Evolutionary conservation across 2,888 invertebrate genomes (phyloP), one percentile per base, ranked within the genome.

Genomic region (Cephus rjabovi): DNA sequence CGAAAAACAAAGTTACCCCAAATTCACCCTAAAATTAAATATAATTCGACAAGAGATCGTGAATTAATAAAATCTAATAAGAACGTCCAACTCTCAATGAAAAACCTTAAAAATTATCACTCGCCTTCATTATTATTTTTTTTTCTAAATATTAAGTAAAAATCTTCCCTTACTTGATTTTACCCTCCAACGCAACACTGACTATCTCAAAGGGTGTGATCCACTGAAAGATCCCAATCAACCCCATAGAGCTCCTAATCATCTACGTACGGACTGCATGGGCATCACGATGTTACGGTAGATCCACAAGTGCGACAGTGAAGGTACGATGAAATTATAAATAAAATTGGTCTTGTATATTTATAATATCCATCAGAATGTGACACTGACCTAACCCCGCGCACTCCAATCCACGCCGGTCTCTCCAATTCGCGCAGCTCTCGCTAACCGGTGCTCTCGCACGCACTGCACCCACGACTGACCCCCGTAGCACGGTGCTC

Each of bases 381-480:
- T 75, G 79, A 83, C 83, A 84, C 86, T 87, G 86, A 85, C 86
- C 87, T 87, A 87, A 86, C 86, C 86, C 86, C 87, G 87, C 87
- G 88, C 89, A 88, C 88, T 87, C 81, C 83, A 83, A 84, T 81
- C 82, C 81, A 79, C 83, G 83, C 85, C 82, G 83, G 82, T 85
- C 80, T 80, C 84, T 78, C 78, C 82, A 78, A 23, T 56, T 56
- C 56, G 56, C 82, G 85, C 86, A 86, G 86, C 86, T 87, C 84
- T 84, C 86, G 86, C 80, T 76, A 84, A 85, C 86, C 87, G 86
- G 87, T 89, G 89, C 88, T 87, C 88, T 89, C 87, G 87, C 89
- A 90, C 91, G 89, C 91, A 91, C 91, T 87, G 87, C 87, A 88
- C 87, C 86, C 87, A 86, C 88, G 85, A 89, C 89, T 90, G 89